Percentiles rank a stretch among this genome's conserved stretches.
Conservation (phyloP, 2,113 vertebrate species). For the Nicator chloris region DNA sequence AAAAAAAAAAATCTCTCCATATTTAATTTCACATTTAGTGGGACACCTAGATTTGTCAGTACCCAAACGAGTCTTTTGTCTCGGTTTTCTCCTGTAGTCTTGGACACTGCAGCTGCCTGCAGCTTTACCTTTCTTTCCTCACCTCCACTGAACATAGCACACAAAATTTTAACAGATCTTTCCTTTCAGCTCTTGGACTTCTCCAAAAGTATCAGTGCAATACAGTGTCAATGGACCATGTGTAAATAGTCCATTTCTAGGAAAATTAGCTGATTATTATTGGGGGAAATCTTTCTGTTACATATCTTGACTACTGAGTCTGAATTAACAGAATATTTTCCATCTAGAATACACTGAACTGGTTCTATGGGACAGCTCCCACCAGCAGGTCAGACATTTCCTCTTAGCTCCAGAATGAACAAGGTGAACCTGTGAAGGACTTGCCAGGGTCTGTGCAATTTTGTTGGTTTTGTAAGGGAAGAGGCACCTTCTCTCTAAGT, state of each 20-base stretch:
- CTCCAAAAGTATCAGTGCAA: not conserved
- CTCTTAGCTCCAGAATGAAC: not conserved
- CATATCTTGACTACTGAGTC: accelerated
- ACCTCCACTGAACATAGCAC: not conserved
- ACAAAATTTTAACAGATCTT: not conserved
- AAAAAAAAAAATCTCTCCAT: not conserved
- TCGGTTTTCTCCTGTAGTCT: not conserved
- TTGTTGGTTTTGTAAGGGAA: not conserved
- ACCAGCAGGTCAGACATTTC: not conserved
- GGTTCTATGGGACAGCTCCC: not conserved
- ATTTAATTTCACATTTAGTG: not conserved
- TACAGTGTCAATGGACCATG: not conserved
- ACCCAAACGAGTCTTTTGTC: not conserved
- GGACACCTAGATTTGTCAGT: not conserved
- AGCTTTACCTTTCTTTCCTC: not conserved
- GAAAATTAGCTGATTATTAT: not conserved
- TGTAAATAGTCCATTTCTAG: not conserved
- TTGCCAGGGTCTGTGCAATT: not conserved
- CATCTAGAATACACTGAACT: not conserved
- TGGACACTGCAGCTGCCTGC: not conserved
- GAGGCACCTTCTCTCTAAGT: not conserved
- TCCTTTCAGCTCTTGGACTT: not conserved
- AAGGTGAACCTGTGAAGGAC: not conserved
- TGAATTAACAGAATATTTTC: not conserved
- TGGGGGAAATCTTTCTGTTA: not conserved